Base-by-base conservation (phyloP, 1,140 invertebrate genomes). In the Solen grandis region DNA sequence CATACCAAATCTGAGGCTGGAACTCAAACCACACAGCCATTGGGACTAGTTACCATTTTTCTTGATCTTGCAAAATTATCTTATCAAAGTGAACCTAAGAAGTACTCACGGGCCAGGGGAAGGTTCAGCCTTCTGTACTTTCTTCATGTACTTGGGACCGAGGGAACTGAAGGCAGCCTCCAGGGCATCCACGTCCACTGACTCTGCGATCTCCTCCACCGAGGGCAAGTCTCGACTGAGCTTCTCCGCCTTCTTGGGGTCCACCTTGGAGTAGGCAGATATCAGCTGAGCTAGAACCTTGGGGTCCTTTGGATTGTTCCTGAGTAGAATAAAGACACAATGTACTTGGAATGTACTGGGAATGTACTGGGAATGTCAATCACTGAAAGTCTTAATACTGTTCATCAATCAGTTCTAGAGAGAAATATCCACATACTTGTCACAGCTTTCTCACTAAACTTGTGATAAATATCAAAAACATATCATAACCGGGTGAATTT, bases 81-180 rank as follows among this genome's bases (percentile, higher is more conserved):
- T n/a, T n/a, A n/a, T n/a, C n/a, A n/a, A n/a, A n/a, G n/a, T n/a
- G n/a, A n/a, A n/a, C n/a, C n/a, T n/a, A n/a, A n/a, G n/a, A n/a
- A n/a, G 19, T 65, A 90, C 88, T 80, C 86, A 90, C 89, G 82
- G 76, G 82, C 78, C 80, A 25, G 90, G 90, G 35, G 91, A 92
- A 22, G 87, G 84, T 50, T 88, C 88, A 4, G 82, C 54, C 69
- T 91, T 88, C 36, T 92, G 92, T 65, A 93, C 89, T 91, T 95
- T 96, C 92, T 96, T 97, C 2, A 96, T 90, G 83, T 91, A 95
- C 92, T 97, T 97, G 0, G 95, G 95, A 29, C 96, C 96, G 92
- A 97, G 95, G 79, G 96, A 95, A 95, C 96, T 97, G 88, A 96
- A 97, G 5, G 96, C 95, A 0, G 95, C 95, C 90, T 98, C 97